Conservation (phyloP, 2,888 invertebrate genomes). For the Nomada lathburiana region DNA sequence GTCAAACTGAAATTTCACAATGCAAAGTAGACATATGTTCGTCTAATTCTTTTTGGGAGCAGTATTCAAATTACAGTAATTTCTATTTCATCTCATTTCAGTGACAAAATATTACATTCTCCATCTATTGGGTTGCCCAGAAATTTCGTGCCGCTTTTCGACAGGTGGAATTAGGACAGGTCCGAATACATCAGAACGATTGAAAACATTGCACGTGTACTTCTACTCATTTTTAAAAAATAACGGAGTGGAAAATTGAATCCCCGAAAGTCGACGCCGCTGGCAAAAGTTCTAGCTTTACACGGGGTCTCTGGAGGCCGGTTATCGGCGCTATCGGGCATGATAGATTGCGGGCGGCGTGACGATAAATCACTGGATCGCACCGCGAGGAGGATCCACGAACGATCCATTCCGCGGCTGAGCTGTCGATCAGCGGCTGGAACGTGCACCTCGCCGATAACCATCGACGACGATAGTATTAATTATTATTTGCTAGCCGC, state of each 20-base stretch:
- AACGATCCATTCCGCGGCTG: conserved; percentile 49
- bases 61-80: too few species aligned
- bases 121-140: too few species aligned
- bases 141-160: too few species aligned
- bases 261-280: conserved; percentile 47
- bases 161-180: too few species aligned
- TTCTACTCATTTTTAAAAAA: background rate
- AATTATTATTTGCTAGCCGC: conserved; percentile 70
- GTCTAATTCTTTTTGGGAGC: too few species aligned
- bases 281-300: conserved; percentile 41
- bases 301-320: conserved; percentile 55
- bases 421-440: conserved; percentile 66
- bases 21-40: background rate
- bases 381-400: conserved; percentile 63
- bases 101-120: too few species aligned
- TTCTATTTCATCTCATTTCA: too few species aligned
- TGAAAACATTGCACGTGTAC: too few species aligned
- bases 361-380: conserved; percentile 76
- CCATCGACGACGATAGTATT: conserved; percentile 73
- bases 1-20: conserved; percentile 2
- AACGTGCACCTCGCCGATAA: conserved; percentile 55
- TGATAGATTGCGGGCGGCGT: conserved; percentile 75
- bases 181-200: too few species aligned
- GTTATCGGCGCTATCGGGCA: conserved; percentile 69
- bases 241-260: too few species aligned